Evolutionary conservation across 2,113 vertebrate genomes (phyloP).

Genomic region (Alethe castanea): DNA sequence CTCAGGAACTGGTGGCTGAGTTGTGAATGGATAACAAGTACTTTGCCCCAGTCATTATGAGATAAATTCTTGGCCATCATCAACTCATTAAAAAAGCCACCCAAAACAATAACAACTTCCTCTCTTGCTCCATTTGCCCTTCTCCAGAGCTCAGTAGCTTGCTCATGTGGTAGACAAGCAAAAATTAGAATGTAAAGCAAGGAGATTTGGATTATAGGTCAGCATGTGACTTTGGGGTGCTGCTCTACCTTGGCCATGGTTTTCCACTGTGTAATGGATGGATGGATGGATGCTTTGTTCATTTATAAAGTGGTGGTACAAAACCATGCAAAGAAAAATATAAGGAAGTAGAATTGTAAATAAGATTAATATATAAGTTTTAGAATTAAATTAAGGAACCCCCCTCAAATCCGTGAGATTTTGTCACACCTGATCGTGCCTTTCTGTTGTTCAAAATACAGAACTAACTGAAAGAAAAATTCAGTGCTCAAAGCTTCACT

Average conservation of each 20-base stretch:
- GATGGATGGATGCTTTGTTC: neutral
- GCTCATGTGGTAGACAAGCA: fast-evolving
- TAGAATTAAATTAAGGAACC: neutral
- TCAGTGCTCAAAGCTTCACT: neutral
- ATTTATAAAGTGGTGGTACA: neutral
- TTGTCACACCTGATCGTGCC: neutral
- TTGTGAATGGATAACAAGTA: neutral
- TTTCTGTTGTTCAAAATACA: neutral
- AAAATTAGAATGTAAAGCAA: neutral
- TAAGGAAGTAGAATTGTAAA: neutral
- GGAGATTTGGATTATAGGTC: neutral
- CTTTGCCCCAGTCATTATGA: neutral
- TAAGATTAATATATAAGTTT: neutral
- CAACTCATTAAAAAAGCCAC: neutral
- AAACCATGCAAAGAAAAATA: neutral
- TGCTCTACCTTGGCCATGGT: neutral
- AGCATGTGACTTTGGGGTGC: neutral
- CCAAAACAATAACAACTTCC: fast-evolving
- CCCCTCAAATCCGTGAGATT: neutral
- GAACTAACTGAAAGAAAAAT: neutral
- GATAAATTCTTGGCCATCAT: neutral
- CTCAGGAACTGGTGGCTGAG: neutral
- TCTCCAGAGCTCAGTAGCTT: neutral
- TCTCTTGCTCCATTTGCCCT: neutral
- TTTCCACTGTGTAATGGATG: neutral